These are phyloP conservation scores for Helarctos malayanus DNA, from an alignment of 2,797 vertebrate species.

Conservation along the genomic window DNA sequence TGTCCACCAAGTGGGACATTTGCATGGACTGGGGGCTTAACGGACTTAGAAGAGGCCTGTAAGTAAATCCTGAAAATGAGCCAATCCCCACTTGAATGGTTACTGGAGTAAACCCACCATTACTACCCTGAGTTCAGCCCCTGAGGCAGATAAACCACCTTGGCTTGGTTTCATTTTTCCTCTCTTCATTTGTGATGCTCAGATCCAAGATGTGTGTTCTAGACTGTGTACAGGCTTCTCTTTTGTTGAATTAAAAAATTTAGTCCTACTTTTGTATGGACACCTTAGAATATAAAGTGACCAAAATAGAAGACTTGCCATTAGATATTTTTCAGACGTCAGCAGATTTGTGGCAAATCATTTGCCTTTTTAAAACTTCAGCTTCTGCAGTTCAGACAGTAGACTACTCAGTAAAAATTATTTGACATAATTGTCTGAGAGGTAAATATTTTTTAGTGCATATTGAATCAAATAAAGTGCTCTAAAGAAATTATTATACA, in stretches of 20 bases:
- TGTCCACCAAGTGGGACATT: slow-evolving; percentile 85
- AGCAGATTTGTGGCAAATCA: slow-evolving; percentile 77
- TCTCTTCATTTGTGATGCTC: slow-evolving; percentile 70
- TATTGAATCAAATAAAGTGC: slow-evolving; percentile 82
- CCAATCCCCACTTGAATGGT: slow-evolving; percentile 74
- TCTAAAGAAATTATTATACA: slow-evolving; percentile 84
- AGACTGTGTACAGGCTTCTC: slow-evolving; percentile 75
- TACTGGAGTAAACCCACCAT: slow-evolving; percentile 74
- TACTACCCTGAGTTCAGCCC: slow-evolving; percentile 62
- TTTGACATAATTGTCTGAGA: slow-evolving; percentile 81
- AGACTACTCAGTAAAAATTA: slow-evolving; percentile 72
- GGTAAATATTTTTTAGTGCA: slow-evolving; percentile 85
- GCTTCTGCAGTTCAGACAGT: slow-evolving; percentile 74
- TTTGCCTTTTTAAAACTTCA: slow-evolving; percentile 73
- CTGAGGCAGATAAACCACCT: slow-evolving; percentile 62
- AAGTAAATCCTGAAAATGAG: slow-evolving; percentile 78
- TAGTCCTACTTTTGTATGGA: slow-evolving; percentile 76
- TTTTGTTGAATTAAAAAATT: slow-evolving; percentile 67
- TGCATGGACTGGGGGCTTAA: slow-evolving; percentile 84
- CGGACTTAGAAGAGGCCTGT: slow-evolving; percentile 81
- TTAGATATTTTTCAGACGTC: slow-evolving; percentile 70
- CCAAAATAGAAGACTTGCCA: slow-evolving; percentile 75
- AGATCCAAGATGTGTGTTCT: slow-evolving; percentile 70
- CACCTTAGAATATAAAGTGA: slow-evolving; percentile 75
- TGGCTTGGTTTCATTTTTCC: slow-evolving; percentile 71